Evolutionary conservation across 1,140 invertebrate genomes (phyloP), one percentile per base, ranked within the genome.

Genomic region (Zaprionus nigranus): DNA sequence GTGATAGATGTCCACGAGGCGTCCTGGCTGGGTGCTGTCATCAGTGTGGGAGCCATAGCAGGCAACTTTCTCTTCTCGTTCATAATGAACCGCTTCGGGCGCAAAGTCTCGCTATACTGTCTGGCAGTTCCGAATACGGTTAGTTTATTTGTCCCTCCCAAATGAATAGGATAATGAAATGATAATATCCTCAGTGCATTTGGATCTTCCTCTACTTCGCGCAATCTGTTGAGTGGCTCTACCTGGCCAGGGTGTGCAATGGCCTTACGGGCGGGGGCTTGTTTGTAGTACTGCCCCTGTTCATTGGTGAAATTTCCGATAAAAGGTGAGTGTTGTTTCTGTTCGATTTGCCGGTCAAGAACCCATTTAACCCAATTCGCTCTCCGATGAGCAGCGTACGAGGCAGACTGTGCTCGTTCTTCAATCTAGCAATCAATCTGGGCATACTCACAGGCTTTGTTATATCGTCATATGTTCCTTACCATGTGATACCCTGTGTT

Each of bases 61-160:
- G 90, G 92, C n/a, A 91, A 92, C 38, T 79, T 93, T 17, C 43
- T 79, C 0, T 93, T 93, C 36, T 92, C 93, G 34, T 84, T 64
- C 13, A 46, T 92, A 15, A 78, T 93, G 54, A 92, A 93, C 69
- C 91, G 76, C 20, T 87, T 93, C 28, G 94, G 94, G 9, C 75
- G 91, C 1, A 92, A 92, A 43, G 78, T 78, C 2, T 58, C 86
- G 0, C 57, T 92, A 5, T 92, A 87, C 56, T 60, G 74, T 5
- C 54, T 92, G 58, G 87, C 91, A 4, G 6, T 92, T 20, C 91
- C 91, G 0, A 79, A 92, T 46, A 91, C 79, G 79, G 91, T 92
- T 78, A 54, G 90, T 90, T 67, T 15, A 13, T 20, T 20, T 15
- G 43, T n/a, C n/a, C 38, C 11, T 20, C 5, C 9, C 2, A 17